A percentile compares a stretch with the other conserved stretches of the same genome.
Conservation (phyloP, 1,140 invertebrate species). For the Drosophila ironensis region DNA sequence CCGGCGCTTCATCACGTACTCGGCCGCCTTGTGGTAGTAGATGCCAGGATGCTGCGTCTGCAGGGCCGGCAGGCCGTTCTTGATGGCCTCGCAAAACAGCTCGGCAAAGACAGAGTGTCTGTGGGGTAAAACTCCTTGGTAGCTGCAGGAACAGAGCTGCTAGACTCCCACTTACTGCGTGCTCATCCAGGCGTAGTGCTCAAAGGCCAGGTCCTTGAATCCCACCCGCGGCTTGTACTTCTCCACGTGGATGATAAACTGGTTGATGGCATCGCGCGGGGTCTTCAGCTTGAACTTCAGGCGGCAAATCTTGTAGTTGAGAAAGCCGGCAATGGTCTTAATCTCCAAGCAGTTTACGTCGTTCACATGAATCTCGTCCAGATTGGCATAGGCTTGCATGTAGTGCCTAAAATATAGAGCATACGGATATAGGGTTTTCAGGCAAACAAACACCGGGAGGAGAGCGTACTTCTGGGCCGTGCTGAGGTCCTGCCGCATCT, state of each 20-base stretch:
- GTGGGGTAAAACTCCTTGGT: slow-evolving; percentile 11
- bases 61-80: slow-evolving; percentile 92
- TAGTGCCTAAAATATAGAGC: too few relatives aligned
- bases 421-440: too few relatives aligned
- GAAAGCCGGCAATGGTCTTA: slow-evolving; percentile 95
- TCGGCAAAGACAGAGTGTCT: slow-evolving; percentile 92
- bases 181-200: slow-evolving; percentile 98
- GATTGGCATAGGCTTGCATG: slow-evolving; percentile 93
- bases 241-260: slow-evolving; percentile 95
- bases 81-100: slow-evolving; percentile 96
- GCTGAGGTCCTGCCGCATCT: slow-evolving; percentile 94
- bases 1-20: slow-evolving; percentile 91
- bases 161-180: slow-evolving; percentile 88
- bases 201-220: slow-evolving; percentile 92
- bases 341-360: slow-evolving; percentile 96
- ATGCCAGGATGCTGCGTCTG: slow-evolving; percentile 98
- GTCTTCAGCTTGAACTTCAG: slow-evolving; percentile 93
- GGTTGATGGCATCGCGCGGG: slow-evolving; percentile 95
- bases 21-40: slow-evolving; percentile 97
- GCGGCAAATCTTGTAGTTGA: slow-evolving; percentile 97
- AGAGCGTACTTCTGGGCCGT: slow-evolving; percentile 91
- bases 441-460: slow-evolving; percentile 60
- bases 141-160: too few relatives aligned
- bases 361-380: slow-evolving; percentile 92
- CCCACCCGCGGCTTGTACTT: slow-evolving; percentile 91